Percentiles rank a stretch among this genome's conserved stretches.
Conservation (phyloP, 2,888 invertebrate species). For the Bombylius major region DNA sequence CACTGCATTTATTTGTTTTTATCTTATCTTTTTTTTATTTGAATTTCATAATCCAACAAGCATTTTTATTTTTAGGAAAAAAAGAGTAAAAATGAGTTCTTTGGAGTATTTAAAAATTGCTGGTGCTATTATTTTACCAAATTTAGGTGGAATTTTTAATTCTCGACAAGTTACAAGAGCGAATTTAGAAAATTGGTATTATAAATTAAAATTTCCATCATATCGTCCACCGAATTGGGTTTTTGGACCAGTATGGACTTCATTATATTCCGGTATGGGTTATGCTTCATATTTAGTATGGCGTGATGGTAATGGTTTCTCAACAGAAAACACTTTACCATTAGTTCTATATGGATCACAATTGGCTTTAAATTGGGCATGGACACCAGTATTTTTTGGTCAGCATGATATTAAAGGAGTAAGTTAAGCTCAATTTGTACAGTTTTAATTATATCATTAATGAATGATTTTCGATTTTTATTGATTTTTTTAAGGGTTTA, state of each 20-base stretch:
- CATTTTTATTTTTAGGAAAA: neutral
- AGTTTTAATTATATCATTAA: neutral
- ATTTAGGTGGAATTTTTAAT: constrained; percentile 56
- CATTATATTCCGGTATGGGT: constrained; percentile 66
- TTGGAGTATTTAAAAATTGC: constrained; percentile 24
- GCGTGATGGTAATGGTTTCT: constrained; percentile 62
- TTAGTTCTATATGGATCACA: constrained; percentile 61
- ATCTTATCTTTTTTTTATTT: too few species aligned
- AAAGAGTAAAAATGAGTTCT: constrained; percentile 11
- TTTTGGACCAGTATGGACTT: constrained; percentile 69
- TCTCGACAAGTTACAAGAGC: constrained; percentile 44
- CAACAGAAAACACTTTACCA: constrained; percentile 49
- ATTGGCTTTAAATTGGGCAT: constrained; percentile 68
- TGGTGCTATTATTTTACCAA: constrained; percentile 50
- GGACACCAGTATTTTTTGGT: constrained; percentile 77
- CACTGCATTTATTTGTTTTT: too few species aligned
- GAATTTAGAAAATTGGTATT: constrained; percentile 59
- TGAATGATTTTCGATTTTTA: neutral
- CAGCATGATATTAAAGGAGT: constrained; percentile 58
- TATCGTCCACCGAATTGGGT: constrained; percentile 71
- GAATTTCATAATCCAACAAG: too few species aligned
- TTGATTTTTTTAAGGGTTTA: constrained; percentile 42
- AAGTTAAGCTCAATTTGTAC: constrained; percentile 21
- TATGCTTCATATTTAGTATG: constrained; percentile 73
- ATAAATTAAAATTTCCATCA: constrained; percentile 54